Conservation (phyloP, 2,113 vertebrate species). For the Oreochromis aureus region DNA sequence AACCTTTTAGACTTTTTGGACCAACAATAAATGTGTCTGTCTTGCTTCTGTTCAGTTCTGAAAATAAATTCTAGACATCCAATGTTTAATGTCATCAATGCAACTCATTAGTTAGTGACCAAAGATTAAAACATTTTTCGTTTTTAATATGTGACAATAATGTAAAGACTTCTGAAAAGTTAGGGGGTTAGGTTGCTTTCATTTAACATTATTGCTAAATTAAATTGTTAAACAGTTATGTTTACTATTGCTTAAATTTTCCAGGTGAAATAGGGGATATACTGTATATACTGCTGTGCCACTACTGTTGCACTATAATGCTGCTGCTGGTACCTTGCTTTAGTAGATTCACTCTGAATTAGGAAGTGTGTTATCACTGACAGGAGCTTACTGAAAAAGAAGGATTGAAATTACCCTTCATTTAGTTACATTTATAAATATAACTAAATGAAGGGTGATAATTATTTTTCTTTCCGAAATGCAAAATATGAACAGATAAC, state of each 20-base stretch:
- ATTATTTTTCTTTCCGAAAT: not conserved
- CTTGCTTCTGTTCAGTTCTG: not conserved
- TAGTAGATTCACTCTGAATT: not conserved
- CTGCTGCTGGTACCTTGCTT: not conserved
- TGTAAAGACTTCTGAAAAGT: not conserved
- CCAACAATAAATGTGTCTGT: not conserved
- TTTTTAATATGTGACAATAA: not conserved
- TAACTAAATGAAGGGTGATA: too few species aligned
- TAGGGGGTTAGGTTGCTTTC: not conserved
- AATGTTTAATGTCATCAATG: not conserved
- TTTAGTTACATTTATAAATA: not conserved
- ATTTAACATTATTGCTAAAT: not conserved
- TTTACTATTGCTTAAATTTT: not conserved
- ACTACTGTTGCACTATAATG: not conserved
- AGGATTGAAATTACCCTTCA: not conserved
- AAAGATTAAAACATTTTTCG: not conserved
- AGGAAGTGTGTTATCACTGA: not conserved
- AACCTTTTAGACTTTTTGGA: not conserved
- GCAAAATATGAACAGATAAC: not conserved
- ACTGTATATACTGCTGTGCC: not conserved
- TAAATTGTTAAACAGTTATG: not conserved
- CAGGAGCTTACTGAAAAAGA: not conserved
- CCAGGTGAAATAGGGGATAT: not conserved
- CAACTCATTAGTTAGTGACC: not conserved
- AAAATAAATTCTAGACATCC: not conserved